These are phyloP conservation scores for Leucoraja ocellata DNA, from an alignment of 2,797 vertebrate species.

Conservation along the genomic window DNA sequence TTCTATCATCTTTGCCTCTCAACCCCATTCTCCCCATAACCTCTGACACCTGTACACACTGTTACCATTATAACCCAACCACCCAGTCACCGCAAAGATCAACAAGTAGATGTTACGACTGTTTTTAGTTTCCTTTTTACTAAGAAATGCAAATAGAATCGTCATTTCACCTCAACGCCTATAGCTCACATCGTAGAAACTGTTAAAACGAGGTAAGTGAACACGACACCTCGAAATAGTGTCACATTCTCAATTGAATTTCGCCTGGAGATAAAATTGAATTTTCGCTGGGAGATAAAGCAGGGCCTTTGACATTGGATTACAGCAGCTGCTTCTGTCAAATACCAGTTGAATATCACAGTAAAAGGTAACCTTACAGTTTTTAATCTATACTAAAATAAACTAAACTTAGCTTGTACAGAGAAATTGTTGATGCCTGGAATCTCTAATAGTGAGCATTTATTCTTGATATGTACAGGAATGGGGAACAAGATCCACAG, in stretches of 20 bases:
- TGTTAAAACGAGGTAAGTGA: neutral
- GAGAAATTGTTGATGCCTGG: neutral
- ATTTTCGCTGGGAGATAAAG: neutral
- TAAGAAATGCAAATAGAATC: conserved; percentile 21
- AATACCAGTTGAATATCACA: neutral
- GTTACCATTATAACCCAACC: neutral
- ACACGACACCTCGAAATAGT: neutral
- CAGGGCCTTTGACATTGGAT: neutral
- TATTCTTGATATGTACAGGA: neutral
- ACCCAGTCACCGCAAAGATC: too few relatives aligned
- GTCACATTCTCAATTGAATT: neutral
- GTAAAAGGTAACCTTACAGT: conserved; percentile 14
- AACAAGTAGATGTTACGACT: neutral
- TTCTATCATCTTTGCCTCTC: too few relatives aligned
- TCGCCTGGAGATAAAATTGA: neutral
- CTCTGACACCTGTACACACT: too few relatives aligned
- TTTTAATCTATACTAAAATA: neutral
- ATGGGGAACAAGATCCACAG: neutral
- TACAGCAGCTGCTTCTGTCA: too few relatives aligned
- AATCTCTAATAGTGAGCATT: neutral
- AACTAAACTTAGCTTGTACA: neutral
- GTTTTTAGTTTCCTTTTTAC: neutral
- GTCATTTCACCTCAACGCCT: neutral
- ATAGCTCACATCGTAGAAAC: neutral
- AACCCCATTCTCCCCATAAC: too few relatives aligned